A percentile compares a stretch with the other conserved stretches of the same genome.
Conservation (phyloP, 2,113 vertebrate genomes). For the Nipponia nippon region DNA sequence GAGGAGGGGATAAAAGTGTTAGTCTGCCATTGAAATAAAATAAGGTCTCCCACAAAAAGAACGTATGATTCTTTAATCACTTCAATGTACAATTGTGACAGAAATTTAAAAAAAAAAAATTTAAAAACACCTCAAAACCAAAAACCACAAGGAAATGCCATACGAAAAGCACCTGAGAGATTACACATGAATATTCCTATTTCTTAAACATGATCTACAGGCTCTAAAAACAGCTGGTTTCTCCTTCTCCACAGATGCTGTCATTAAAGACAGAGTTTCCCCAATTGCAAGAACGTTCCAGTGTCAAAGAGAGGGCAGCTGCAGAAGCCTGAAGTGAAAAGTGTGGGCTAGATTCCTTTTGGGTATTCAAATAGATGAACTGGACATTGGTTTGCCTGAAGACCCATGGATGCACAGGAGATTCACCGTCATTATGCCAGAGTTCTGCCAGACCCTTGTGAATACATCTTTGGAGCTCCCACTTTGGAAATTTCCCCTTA, state of each 20-base stretch:
- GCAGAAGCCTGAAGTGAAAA: not conserved
- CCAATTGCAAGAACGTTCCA: not conserved
- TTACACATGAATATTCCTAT: not conserved
- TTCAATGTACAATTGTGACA: not conserved
- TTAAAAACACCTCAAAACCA: not conserved
- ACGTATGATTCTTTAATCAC: not conserved
- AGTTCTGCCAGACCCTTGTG: not conserved
- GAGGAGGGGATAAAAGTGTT: not conserved
- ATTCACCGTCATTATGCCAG: accelerated
- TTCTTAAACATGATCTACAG: not conserved
- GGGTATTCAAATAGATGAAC: not conserved
- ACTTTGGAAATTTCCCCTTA: slow-evolving; percentile 27
- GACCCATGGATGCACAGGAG: accelerated
- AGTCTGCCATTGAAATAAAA: not conserved
- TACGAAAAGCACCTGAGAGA: not conserved
- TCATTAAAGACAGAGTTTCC: not conserved
- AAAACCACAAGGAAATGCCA: accelerated
- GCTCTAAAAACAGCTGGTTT: not conserved
- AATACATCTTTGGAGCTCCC: not conserved
- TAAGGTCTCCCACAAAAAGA: not conserved
- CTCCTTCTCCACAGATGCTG: not conserved
- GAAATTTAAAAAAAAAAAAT: not conserved
- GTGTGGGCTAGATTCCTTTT: not conserved
- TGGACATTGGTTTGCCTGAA: not conserved
- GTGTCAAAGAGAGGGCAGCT: not conserved